Percentiles rank a stretch among this genome's conserved stretches.
These are phyloP conservation scores for Catharus fuscescens DNA, from an alignment of 2,113 vertebrate species.

Conservation along the genomic window DNA sequence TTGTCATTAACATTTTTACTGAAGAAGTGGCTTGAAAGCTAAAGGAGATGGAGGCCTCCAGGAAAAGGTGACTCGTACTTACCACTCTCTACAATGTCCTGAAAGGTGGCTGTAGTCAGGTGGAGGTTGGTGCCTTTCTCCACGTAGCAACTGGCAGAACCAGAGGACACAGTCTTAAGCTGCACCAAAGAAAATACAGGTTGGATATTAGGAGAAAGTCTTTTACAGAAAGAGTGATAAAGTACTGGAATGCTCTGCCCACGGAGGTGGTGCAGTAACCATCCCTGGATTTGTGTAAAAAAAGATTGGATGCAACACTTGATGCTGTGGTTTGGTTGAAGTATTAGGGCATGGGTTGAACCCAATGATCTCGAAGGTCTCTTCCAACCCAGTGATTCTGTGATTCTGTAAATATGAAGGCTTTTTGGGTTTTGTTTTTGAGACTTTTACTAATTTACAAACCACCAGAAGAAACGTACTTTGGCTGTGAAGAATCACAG, in stretches of 20 bases:
- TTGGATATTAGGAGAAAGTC: too few relatives aligned
- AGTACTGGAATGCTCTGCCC: too few relatives aligned
- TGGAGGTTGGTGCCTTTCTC: too few relatives aligned
- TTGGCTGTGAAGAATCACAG: constrained; percentile 60
- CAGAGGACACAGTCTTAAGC: neutral
- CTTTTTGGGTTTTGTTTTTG: neutral
- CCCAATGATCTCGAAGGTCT: neutral
- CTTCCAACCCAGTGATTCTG: neutral
- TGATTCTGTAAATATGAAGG: constrained; percentile 29
- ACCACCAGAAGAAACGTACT: neutral
- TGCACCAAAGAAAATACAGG: neutral
- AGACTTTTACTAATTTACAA: constrained; percentile 59
- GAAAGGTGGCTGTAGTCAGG: neutral
- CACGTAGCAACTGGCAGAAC: neutral
- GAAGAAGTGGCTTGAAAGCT: constrained; percentile 33
- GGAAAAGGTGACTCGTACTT: neutral
- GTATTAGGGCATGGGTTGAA: neutral
- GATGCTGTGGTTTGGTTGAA: neutral
- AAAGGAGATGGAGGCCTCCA: constrained; percentile 25
- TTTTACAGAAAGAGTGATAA: neutral
- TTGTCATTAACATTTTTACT: constrained; percentile 58
- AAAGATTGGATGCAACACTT: neutral
- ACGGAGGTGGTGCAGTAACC: neutral
- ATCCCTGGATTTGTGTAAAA: neutral
- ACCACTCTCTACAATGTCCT: neutral